Percentiles rank a stretch among this genome's conserved stretches.
Evolutionary conservation across 2,113 vertebrate genomes (phyloP).

Genomic region (Serinus canaria): DNA sequence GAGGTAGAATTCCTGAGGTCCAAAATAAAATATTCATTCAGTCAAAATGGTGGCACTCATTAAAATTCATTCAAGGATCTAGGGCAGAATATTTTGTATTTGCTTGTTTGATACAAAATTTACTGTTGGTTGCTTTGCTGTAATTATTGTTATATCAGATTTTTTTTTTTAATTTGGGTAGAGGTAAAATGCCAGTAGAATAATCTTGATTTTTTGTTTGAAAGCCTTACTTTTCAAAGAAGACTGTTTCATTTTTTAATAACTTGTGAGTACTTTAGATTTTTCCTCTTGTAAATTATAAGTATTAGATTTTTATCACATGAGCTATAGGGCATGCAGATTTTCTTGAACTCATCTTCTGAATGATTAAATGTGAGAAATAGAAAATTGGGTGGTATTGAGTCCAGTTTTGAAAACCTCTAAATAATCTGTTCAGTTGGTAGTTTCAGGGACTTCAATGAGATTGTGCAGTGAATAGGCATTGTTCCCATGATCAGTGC

Average conservation of each 20-base stretch:
- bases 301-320: neutral
- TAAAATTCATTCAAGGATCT: neutral
- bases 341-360: neutral
- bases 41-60: neutral
- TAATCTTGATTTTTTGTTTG: neutral
- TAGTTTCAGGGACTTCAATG: neutral
- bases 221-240: conserved; percentile 1
- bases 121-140: neutral
- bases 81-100: neutral
- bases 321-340: neutral
- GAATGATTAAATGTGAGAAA: neutral
- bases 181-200: neutral
- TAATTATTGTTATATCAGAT: neutral
- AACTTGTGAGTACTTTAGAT: neutral
- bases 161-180: neutral
- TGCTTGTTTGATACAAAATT: neutral
- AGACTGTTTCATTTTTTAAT: neutral
- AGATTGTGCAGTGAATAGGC: neutral
- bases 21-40: neutral
- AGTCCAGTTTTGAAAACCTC: neutral
- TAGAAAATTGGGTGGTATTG: neutral
- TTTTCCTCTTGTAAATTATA: neutral
- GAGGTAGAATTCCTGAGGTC: neutral
- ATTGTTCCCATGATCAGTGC: neutral
- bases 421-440: neutral